Evolutionary conservation across 2,113 vertebrate species (phyloP).

Genomic region (Heteronetta atricapilla): DNA sequence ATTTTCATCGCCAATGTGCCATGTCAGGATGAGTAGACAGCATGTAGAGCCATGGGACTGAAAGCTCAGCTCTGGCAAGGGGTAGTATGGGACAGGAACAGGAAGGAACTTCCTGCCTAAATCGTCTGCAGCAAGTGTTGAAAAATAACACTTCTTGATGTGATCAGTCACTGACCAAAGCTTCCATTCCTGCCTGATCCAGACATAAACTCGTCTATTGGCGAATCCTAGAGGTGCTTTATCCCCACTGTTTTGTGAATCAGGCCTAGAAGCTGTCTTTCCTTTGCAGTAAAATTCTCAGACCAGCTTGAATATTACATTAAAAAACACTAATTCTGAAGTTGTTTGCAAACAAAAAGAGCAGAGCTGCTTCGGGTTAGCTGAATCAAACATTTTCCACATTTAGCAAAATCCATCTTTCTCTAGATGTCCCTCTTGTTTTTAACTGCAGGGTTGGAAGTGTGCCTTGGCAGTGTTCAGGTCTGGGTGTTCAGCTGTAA

Average conservation of each 20-base stretch:
- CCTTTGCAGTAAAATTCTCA: background rate
- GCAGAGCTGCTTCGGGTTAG: background rate
- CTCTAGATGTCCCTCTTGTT: background rate
- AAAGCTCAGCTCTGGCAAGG: background rate
- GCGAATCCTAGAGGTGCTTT: background rate
- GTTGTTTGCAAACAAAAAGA: background rate
- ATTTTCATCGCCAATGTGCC: background rate
- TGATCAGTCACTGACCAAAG: background rate
- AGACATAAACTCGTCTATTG: background rate
- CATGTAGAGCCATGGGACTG: background rate
- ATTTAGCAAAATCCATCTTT: background rate
- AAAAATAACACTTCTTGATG: background rate
- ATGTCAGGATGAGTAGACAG: background rate
- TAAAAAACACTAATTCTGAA: background rate
- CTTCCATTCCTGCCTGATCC: background rate
- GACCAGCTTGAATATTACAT: background rate
- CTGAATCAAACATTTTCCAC: background rate
- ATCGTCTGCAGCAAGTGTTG: background rate
- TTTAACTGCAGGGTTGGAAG: background rate
- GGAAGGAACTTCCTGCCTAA: background rate
- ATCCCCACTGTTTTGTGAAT: background rate
- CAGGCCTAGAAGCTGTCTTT: background rate
- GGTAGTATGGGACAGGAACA: rapidly evolving
- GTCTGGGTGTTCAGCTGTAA: background rate
- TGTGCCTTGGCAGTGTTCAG: background rate